Evolutionary conservation across 2,797 vertebrate genomes (phyloP).

Genomic region (Sebastes steindachneri): DNA sequence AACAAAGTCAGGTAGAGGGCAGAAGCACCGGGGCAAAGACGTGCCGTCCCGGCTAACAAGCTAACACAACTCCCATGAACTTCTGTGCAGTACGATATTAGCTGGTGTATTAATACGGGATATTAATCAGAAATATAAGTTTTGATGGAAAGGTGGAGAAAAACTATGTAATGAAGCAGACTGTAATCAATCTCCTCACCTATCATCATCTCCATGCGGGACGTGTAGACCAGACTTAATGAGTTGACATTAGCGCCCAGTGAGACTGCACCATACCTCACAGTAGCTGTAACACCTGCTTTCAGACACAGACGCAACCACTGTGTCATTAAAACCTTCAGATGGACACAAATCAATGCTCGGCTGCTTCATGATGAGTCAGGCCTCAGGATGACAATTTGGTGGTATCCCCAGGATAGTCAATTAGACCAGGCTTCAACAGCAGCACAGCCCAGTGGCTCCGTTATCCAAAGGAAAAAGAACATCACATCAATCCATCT

Average conservation of each 20-base stretch:
- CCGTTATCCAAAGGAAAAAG: constrained; percentile 19
- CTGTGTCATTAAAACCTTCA: constrained; percentile 50
- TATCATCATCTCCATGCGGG: constrained; percentile 3
- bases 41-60: constrained; percentile 38
- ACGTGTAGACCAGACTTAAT: constrained; percentile 36
- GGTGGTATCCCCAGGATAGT: constrained; percentile 42
- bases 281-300: constrained; percentile 31
- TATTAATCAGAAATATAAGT: neutral
- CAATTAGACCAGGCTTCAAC: constrained; percentile 51
- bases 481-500: constrained; percentile 48
- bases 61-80: constrained; percentile 1
- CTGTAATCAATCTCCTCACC: constrained; percentile 24
- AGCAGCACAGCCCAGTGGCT: constrained; percentile 21
- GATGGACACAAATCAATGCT: constrained; percentile 64
- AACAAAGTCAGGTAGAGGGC: constrained; percentile 69
- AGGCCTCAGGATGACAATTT: constrained; percentile 43
- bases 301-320: constrained; percentile 5
- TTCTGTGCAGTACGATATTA: neutral
- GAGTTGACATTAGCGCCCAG: constrained; percentile 44
- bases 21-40: constrained; percentile 33
- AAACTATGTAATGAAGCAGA: neutral
- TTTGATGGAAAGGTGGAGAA: neutral
- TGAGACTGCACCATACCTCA: constrained; percentile 11
- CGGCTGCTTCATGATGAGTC: constrained; percentile 54
- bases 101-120: neutral